Base-by-base conservation (phyloP, 2,113 vertebrate species). In the Ancistrus triradiatus region DNA sequence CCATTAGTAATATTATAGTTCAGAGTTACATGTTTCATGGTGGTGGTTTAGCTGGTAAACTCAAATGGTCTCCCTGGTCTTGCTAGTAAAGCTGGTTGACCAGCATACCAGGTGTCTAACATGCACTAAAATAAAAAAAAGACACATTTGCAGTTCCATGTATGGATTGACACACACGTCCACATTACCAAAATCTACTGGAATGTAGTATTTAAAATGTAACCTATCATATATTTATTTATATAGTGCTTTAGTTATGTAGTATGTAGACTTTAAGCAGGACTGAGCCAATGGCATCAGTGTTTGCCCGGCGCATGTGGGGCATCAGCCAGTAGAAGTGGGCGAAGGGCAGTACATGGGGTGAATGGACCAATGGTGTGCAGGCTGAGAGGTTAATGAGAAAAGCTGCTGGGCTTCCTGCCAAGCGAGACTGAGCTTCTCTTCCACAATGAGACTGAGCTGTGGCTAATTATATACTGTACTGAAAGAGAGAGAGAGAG, bases 331-430 rank as follows among this genome's bases (percentile, higher is more conserved):
- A 68, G 65, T 69, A 56, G 79, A 75, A 78, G 74, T 77, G 43
- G 48, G 63, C 6, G 21, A 42, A 28, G 31, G 48, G 55, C 25
- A 77, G 76, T 80, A 77, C 64, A 66, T 75, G 75, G 73, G 73
- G 76, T 73, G 70, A 74, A 66, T 52, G 72, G 76, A 69, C 85
- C 79, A 87, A 87, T 86, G 70, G 78, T 68, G 15, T 31, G 52
- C 75, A 70, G 66, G 43, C 28, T 78, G 79, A 78, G 81, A 87
- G 83, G 85, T 87, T 86, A 89, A 89, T 86, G 84, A 88, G 86
- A 77, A 78, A 83, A 86, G 82, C 79, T 68, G 73, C 77, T 78
- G 78, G 84, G 87, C 85, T 70, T 73, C 75, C 74, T 74, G 86
- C 87, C 87, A 88, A 83, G 53, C 52, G 77, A 75, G 38, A 42